Conservation (phyloP, 2,888 invertebrate genomes). For the Hirtodrosophila duncani region DNA sequence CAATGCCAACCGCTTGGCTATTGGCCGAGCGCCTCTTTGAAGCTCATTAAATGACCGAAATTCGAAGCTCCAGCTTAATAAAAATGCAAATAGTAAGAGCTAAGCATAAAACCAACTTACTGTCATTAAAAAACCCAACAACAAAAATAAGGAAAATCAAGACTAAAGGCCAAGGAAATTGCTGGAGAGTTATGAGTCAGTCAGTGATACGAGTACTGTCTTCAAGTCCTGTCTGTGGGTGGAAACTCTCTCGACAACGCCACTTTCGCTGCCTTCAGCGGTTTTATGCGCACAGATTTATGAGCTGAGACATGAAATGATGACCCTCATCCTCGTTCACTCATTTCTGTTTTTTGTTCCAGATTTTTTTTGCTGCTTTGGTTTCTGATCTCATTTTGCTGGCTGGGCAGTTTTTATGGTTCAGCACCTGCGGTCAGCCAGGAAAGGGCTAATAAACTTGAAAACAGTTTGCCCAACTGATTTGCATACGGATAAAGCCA, state of each 20-base stretch:
- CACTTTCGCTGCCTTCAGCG: conserved; percentile 47
- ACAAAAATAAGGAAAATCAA: conserved; percentile 8
- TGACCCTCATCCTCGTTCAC: conserved; percentile 52
- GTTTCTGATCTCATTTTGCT: conserved; percentile 44
- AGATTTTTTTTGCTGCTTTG: conserved; percentile 12
- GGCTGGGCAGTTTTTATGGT: conserved; percentile 62
- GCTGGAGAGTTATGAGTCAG: conserved; percentile 60
- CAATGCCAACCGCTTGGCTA: conserved; percentile 19
- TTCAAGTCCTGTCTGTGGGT: conserved; percentile 3
- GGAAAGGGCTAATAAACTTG: conserved; percentile 63
- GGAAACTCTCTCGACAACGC: conserved; percentile 12
- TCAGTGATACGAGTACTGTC: conserved; percentile 5
- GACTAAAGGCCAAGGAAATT: conserved; percentile 49
- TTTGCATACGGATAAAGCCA: conserved; percentile 56
- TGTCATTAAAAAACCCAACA: conserved; percentile 28
- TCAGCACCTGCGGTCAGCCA: conserved; percentile 64
- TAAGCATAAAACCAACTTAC: conserved; percentile 47
- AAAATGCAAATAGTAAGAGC: conserved; percentile 63
- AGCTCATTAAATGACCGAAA: conserved; percentile 62
- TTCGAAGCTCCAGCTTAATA: conserved; percentile 41
- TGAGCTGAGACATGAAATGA: conserved; percentile 69
- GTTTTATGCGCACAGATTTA: conserved; percentile 61
- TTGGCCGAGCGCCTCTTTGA: conserved; percentile 31
- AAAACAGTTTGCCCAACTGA: conserved; percentile 49
- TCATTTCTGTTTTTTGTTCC: background rate